phyloP scores from a whole-genome alignment of 2,797 vertebrate genomes.

The Microctenopoma steveboyesi region DNA sequence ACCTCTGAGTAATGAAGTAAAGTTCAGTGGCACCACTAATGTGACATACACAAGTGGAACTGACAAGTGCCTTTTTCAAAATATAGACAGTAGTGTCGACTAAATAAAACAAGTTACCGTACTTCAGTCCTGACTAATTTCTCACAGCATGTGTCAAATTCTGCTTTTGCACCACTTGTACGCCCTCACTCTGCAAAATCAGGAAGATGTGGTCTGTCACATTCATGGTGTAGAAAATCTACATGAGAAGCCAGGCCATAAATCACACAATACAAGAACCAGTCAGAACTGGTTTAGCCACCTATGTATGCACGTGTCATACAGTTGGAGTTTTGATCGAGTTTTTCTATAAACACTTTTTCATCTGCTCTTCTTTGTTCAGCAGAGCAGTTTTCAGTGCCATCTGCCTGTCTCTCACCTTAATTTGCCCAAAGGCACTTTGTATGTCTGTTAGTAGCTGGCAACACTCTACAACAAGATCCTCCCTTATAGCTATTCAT shows the following conservation, averaged over 20 bases:
- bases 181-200: background rate
- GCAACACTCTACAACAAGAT: background rate
- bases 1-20: background rate
- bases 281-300: background rate
- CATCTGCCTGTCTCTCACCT: constrained; percentile 44
- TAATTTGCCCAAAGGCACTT: constrained; percentile 38
- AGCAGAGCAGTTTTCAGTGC: constrained; percentile 14
- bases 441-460: constrained; percentile 23
- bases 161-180: background rate
- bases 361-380: constrained; percentile 3
- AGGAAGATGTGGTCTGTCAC: background rate
- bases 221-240: constrained; percentile 2
- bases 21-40: background rate
- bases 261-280: background rate
- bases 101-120: too few relatives aligned
- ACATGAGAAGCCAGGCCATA: background rate
- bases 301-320: background rate
- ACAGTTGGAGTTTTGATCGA: background rate
- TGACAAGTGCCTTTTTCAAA: too few relatives aligned
- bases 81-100: too few relatives aligned
- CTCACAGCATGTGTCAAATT: background rate
- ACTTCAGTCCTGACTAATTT: background rate
- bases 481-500: background rate
- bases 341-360: background rate
- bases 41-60: too few relatives aligned